Base-by-base conservation (phyloP, 64 coral and sea anemone genomes). In the Dendrophyllia cribrosa region DNA sequence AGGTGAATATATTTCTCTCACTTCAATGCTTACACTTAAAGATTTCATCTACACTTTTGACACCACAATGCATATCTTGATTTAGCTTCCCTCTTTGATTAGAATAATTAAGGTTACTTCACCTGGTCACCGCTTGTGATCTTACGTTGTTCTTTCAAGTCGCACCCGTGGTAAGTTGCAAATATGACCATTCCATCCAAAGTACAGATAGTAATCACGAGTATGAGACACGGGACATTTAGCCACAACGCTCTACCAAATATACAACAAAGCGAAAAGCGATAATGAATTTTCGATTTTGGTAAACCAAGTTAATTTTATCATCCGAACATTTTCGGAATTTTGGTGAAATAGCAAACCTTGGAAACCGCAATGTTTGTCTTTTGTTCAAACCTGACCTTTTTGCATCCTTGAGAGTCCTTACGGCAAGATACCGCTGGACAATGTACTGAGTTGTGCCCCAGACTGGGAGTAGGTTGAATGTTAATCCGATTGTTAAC, bases 101-200 rank as follows among this genome's bases (percentile, higher is more conserved):
- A 34, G 34, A 21, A 46, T 5, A 25, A 45, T 20, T 64, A 20
- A 64, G 14, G 34, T 10, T 21, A 58, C 16, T 56, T 59, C 45
- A 98, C 96, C 96, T 98, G 96, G 76, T 98, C 96, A 23, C 91
- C 94, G 51, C 92, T 98, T 17, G 96, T 89, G 12, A 98, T 87
- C 25, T 84, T 63, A 26, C 88, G 73, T 7, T 52, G 43, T 22
- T 64, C 51, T 59, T 48, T 77, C 3, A 98, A 43, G 58, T 98
- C 96, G 76, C 96, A 98, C 4, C 72, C 89, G 1, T 92, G 74
- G 77, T 98, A 98, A 19, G 83, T 90, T 17, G 96, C 92, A 65
- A 98, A 98, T 64, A 98, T 98, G 0, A 98, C 96, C 15, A 98
- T 77, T 83, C 96, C 96, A 43, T 98, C 96, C 25, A 98, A 56